Conservation (phyloP, 2,113 vertebrate species). For the Tautogolabrus adspersus region DNA sequence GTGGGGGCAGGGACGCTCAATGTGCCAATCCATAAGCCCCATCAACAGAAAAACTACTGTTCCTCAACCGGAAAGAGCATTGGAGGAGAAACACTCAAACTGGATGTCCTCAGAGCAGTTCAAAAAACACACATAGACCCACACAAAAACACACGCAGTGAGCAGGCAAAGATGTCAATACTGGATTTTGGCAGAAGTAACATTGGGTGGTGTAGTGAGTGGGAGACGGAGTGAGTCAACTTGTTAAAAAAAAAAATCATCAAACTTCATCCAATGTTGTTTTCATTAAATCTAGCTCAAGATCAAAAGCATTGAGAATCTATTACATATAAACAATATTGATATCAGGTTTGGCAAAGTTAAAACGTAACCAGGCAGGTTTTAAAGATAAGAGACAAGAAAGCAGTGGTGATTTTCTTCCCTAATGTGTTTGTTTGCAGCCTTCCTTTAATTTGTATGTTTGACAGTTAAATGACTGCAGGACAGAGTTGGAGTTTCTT, state of each 20-base stretch:
- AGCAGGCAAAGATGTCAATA: conserved; percentile 44
- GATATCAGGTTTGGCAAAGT: no score
- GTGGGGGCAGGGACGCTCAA: conserved; percentile 54
- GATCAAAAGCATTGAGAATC: no score
- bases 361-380: no score
- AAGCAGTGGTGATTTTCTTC: no score
- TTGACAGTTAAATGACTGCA: no score
- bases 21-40: conserved; percentile 76
- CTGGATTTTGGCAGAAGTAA: conserved; percentile 43
- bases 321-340: no score
- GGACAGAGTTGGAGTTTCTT: no score
- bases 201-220: not conserved
- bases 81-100: conserved; percentile 76
- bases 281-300: not conserved
- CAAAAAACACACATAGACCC: conserved; percentile 65
- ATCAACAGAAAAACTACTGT: conserved; percentile 77
- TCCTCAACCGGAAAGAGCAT: conserved; percentile 77
- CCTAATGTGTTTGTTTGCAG: no score
- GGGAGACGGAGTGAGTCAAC: conserved; percentile 7
- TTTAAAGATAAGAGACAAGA: no score
- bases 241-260: not conserved
- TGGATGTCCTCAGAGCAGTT: conserved; percentile 82
- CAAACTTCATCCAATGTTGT: not conserved
- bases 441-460: no score
- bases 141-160: conserved; percentile 27